Base-by-base conservation (phyloP, 2,888 invertebrate species). In the Chaitophorus viminalis region DNA sequence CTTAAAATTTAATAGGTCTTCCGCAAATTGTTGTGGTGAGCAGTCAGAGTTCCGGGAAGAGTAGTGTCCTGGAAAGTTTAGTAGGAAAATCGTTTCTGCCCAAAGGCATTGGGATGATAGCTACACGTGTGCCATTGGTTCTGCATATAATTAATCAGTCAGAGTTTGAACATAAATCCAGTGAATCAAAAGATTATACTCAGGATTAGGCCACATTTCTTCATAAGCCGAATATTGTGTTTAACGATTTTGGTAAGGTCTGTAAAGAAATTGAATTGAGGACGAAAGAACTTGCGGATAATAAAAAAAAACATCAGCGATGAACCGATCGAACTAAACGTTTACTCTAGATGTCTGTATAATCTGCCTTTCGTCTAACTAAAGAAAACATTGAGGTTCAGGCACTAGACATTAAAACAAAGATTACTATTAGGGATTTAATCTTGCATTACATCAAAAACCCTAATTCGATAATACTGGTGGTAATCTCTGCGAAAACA, bases 21-120 rank as follows among this genome's bases (percentile, higher is more conserved):
- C 99, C 99, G 89, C 99, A 99, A 94, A 99, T 99, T 91, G 96
- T 99, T 91, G 99, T 99, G 90, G 95, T 99, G 90, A 99, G 99
- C 91, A 97, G 98, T 90, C 99, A 99, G 98, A 99, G 99, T 92
- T 98, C 99, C 78, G 99, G 99, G 76, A 99, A 99, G 93, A 99
- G 99, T 93, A 99, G 99, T 52, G 99, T 99, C n/a, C 95, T 99
- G 90, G 99, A 99, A 92, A 97, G 98, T 91, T 93, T 99, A 72
- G 99, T 99, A 11, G 99, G 99, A 0, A 95, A 96, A 89, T 98
- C 99, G 79, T 99, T 99, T 92, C 93, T 99, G 89, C 99, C 99
- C 6, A 94, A 99, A 90, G 99, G 99, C 18, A 96, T 96, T 81
- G 99, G 99, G 2, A 99, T n/a, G n/a, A n/a, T 99, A 90, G 99